phyloP scores from a whole-genome alignment of 2,797 vertebrate species.

The Sebastes ruberrimus region DNA sequence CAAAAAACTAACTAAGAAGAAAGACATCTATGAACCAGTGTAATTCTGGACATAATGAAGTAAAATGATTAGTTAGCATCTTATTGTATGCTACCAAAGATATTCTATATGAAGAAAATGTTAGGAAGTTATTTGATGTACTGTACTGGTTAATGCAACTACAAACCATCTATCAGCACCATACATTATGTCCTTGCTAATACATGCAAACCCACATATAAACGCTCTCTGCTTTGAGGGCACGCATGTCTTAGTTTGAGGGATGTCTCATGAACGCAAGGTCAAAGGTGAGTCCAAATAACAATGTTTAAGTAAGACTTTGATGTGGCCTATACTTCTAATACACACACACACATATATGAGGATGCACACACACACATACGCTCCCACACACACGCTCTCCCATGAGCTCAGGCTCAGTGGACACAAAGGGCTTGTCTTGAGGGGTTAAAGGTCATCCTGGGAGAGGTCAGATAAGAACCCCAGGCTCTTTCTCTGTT shows the following conservation, averaged over 20 bases:
- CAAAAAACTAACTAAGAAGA: neutral
- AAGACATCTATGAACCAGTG: neutral
- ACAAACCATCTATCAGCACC: neutral
- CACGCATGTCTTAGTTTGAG: constrained; percentile 55
- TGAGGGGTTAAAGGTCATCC: constrained; percentile 74
- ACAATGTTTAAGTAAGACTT: constrained; percentile 88
- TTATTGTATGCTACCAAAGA: neutral
- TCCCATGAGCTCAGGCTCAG: constrained; percentile 60
- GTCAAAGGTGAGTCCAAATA: constrained; percentile 87
- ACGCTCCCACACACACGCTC: constrained; percentile 41
- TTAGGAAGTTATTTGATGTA: neutral
- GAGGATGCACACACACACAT: constrained; percentile 22
- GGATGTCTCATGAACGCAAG: constrained; percentile 78
- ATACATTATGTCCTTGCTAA: constrained; percentile 6
- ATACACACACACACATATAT: constrained; percentile 15
- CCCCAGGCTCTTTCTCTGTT: constrained; percentile 72
- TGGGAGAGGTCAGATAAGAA: constrained; percentile 79
- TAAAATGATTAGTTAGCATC: neutral
- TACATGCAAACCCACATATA: constrained; percentile 51
- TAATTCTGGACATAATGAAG: neutral
- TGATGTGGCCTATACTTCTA: constrained; percentile 83
- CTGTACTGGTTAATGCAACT: neutral
- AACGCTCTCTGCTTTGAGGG: constrained; percentile 55
- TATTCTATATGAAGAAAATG: neutral
- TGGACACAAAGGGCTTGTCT: constrained; percentile 75